Evolutionary conservation across 64 coral and sea anemone genomes (phyloP), one percentile per base, ranked within the genome.

Genomic region (Pocillopora verrucosa): DNA sequence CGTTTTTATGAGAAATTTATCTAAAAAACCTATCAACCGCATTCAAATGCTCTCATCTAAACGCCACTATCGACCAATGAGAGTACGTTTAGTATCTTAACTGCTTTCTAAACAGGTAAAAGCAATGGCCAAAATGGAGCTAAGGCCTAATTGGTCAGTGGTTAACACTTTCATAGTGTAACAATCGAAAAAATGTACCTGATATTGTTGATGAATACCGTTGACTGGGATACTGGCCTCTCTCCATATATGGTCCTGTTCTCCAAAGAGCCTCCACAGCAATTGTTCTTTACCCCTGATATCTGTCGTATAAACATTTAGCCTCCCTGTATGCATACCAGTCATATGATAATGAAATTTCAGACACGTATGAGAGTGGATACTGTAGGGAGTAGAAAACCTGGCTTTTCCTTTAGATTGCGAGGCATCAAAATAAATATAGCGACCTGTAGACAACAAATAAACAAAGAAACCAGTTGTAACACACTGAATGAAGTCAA

Each of bases 241-340:
- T 10, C 26, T 72, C 88, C 88, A 89, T 20, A 38, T 72, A 30
- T 80, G 68, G 19, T 56, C 56, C 58, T 79, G 88, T n/a, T 89
- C 67, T 56, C 76, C 88, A 57, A 51, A 57, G 36, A 56, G 36
- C 51, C 76, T 69, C 88, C 88, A 89, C 26, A 89, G 20, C 37
- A 89, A 36, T 26, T 15, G 20, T 17, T 80, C 65, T 4, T 89
- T 79, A 24, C 62, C 88, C 24, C 59, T 34, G n/a, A 61, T 59
- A 56, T 80, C 88, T 10, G 56, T 89, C 9, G 37, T 19, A 24
- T 89, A 68, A n/a, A 89, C 76, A 62, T 89, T 89, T 0, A 89
- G 75, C 60, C 88, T 76, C 14, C 88, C 88, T 13, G 70, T 45
- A 16, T 88, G 73, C 20, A 10, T 26, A 4, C 76, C 88, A 62